Evolutionary conservation across 2,797 vertebrate species (phyloP).

Genomic region (Phataginus tricuspis): DNA sequence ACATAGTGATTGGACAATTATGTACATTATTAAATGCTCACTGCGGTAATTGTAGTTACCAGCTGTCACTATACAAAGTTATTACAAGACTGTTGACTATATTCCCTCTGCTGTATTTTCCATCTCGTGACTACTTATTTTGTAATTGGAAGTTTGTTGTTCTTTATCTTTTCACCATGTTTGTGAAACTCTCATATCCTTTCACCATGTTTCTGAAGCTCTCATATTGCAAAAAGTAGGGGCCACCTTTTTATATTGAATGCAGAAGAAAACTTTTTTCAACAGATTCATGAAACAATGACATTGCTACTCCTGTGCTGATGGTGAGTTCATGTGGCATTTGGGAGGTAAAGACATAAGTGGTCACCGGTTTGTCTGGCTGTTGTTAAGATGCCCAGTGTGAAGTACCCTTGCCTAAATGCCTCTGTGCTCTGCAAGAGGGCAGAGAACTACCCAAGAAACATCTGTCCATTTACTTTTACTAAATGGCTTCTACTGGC

Average conservation of each 20-base stretch:
- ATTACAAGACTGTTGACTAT: too few relatives aligned
- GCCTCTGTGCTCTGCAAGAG: neutral
- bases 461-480: neutral
- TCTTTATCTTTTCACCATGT: too few relatives aligned
- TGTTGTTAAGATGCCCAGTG: rapidly evolving
- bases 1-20: too few relatives aligned
- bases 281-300: neutral
- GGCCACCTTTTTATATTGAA: neutral
- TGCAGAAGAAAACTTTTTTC: neutral
- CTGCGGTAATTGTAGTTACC: too few relatives aligned
- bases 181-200: too few relatives aligned
- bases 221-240: neutral
- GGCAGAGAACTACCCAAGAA: neutral
- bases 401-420: neutral
- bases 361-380: neutral
- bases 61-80: too few relatives aligned
- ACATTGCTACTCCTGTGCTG: neutral
- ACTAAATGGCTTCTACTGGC: neutral
- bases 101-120: too few relatives aligned
- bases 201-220: too few relatives aligned
- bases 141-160: too few relatives aligned
- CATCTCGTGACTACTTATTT: too few relatives aligned
- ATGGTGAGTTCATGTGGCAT: too few relatives aligned
- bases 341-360: neutral
- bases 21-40: too few relatives aligned